Base-by-base conservation (phyloP, 2,888 invertebrate genomes). In the Latrodectus hesperus region DNA sequence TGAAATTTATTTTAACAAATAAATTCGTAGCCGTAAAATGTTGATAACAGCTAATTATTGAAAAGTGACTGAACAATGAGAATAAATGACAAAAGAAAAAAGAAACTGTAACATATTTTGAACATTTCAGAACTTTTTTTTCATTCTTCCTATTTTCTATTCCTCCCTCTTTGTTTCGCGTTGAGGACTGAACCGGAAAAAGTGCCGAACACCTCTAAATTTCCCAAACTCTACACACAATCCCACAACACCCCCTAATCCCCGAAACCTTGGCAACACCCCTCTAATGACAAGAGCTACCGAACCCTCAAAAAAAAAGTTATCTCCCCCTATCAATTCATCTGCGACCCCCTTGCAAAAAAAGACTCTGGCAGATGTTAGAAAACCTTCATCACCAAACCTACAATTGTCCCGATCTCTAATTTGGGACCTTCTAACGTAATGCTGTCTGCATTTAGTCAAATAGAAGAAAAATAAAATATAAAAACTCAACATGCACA, bases 211-310 rank as follows among this genome's bases (percentile, higher is more conserved):
- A 83, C 83, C 83, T 83, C 12, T 71, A 67, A 71, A 77, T n/a
- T 64, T 76, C 64, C 73, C 70, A 55, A 68, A 51, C 73, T 16
- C 52, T 64, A n/a, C 72, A 67, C 74, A 72, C 76, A 83, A 76
- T 70, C n/a, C 70, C 38, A 12, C 51, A 17, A 70, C 83, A 75
- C 83, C 83, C 76, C 71, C 76, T 83, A 83, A 76, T 71, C 64
- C 70, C 70, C 49, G 55, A 73, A 55, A 68, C 67, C 65, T 70
- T 38, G 52, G 84, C 67, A 72, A 77, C 84, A 78, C 84, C 84
- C 84, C 78, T 38, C 72, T 84, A 84, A 84, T 84, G 84, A 84
- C 78, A 78, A 84, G 77, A 84, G 78, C 84, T 78, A 84, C 84
- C 84, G 84, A 67, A 65, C 77, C 84, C 77, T 73, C 77, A 84